Evolutionary conservation across 64 coral and sea anemone genomes (phyloP).

Genomic region (Hydrozoanthus tunicans): DNA sequence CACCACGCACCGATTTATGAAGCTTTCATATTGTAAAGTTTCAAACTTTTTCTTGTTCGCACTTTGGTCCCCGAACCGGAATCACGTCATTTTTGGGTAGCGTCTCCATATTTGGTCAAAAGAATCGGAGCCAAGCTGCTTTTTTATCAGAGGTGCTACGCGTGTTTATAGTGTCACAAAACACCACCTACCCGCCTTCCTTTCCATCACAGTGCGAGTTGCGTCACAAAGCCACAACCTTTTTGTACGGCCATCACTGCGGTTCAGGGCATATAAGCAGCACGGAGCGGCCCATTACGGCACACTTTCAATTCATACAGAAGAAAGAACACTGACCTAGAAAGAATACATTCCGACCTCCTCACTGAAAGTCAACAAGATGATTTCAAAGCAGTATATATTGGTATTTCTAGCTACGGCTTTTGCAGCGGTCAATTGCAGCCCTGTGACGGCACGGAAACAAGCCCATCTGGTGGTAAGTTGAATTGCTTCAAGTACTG

Average conservation of each 20-base stretch:
- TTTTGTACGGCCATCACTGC: not conserved
- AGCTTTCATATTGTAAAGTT: not conserved
- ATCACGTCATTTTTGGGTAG: not conserved
- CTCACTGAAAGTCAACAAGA: not conserved
- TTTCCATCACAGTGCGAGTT: not conserved
- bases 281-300: not conserved
- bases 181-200: not conserved
- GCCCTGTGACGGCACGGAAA: conserved; percentile 16
- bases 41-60: not conserved
- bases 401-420: not conserved
- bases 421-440: not conserved
- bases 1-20: not conserved
- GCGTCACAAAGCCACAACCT: conserved; percentile 1
- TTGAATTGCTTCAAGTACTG: not conserved
- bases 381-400: not conserved
- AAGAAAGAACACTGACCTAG: too few relatives aligned
- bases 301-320: not conserved
- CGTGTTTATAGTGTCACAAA: not conserved
- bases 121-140: not conserved
- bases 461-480: conserved; percentile 33
- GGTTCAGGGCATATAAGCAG: not conserved
- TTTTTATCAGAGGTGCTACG: not conserved
- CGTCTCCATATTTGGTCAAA: conserved; percentile 6
- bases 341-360: too few relatives aligned
- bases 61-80: not conserved